These are phyloP conservation scores for Clostera curtula DNA, from an alignment of 2,888 invertebrate genomes.

Conservation along the genomic window DNA sequence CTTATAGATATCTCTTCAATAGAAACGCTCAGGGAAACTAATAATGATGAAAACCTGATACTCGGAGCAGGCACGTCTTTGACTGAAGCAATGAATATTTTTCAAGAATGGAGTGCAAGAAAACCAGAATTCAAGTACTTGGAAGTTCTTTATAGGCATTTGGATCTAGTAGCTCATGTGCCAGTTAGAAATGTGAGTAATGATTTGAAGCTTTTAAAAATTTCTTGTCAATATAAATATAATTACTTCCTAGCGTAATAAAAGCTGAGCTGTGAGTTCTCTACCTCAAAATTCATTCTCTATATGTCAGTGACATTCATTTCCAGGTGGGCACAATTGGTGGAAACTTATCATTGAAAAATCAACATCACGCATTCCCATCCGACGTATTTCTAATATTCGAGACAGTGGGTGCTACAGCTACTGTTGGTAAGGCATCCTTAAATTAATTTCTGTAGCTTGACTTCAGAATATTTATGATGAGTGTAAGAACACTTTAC, in stretches of 20 bases:
- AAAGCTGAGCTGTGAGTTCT: not conserved
- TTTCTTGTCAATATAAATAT: not conserved
- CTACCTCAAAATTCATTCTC: too few relatives aligned
- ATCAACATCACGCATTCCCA: conserved; percentile 79
- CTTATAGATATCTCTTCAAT: conserved; percentile 78
- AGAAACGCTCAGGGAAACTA: conserved; percentile 54
- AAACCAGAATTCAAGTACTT: conserved; percentile 76
- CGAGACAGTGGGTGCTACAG: conserved; percentile 73
- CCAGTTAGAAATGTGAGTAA: conserved; percentile 82
- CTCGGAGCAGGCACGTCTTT: conserved; percentile 76
- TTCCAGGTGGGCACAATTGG: conserved; percentile 79
- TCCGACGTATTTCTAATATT: conserved; percentile 82
- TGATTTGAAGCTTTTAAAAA: not conserved
- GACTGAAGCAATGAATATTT: conserved; percentile 68
- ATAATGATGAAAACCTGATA: conserved; percentile 52
- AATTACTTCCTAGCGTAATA: not conserved
- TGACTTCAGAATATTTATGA: too few relatives aligned
- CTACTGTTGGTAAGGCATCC: conserved; percentile 60
- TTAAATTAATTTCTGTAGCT: too few relatives aligned
- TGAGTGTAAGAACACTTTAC: too few relatives aligned
- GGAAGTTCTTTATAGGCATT: conserved; percentile 73
- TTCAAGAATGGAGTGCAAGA: conserved; percentile 41
- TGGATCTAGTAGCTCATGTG: conserved; percentile 81
- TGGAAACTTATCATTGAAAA: conserved; percentile 81
- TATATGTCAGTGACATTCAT: conserved; percentile 5